Conservation (phyloP, 35 echinoderm and acorn worm genomes). For the Eucidaris tribuloides region DNA sequence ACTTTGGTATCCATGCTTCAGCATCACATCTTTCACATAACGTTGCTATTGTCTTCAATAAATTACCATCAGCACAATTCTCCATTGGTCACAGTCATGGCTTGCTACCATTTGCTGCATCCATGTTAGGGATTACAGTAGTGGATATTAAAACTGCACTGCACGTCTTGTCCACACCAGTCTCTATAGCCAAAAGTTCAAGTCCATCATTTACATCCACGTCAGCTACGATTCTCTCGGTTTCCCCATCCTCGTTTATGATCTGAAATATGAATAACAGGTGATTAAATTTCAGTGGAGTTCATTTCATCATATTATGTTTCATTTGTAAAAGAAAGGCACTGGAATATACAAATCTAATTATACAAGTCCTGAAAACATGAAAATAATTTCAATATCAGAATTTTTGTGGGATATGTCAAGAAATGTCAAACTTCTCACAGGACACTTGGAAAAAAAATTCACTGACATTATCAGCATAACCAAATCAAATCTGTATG, state of each 20-base stretch:
- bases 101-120: background rate
- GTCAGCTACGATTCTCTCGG: conserved; percentile 84
- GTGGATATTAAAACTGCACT: background rate
- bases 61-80: no score
- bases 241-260: conserved; percentile 94
- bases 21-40: no score
- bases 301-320: background rate
- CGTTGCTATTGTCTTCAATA: no score
- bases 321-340: background rate
- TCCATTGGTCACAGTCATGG: background rate
- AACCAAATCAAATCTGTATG: no score
- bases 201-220: no score
- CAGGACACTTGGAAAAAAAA: no score
- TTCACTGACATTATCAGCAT: no score
- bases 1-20: no score
- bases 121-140: background rate
- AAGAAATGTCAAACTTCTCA: no score
- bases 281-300: no score
- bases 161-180: background rate
- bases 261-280: conserved; percentile 72
- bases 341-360: background rate
- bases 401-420: no score
- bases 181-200: background rate
- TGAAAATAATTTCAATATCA: no score
- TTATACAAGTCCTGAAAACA: background rate